These are phyloP conservation scores for Thelohanellus kitauei DNA, from an alignment of 30 jellyfish, hydroid and myxozoan genomes.

Conservation along the genomic window DNA sequence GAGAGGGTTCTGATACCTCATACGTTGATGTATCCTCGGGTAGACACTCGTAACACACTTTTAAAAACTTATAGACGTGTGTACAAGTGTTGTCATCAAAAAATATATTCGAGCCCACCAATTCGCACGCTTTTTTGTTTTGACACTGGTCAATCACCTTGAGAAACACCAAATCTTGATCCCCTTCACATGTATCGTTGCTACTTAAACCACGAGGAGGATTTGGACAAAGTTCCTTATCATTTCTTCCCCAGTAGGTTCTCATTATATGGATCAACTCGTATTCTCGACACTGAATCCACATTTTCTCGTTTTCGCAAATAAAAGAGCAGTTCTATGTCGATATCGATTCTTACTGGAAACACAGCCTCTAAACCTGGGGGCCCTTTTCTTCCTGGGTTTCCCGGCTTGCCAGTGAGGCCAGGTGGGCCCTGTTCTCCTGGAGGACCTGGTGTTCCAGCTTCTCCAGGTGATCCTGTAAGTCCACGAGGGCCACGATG, in stretches of 20 bases:
- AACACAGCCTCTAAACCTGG: conserved; percentile 70
- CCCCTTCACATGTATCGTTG: conserved; percentile 36
- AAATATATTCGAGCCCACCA: conserved; percentile 78
- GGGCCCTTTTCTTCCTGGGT: conserved; percentile 50
- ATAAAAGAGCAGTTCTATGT: conserved; percentile 89
- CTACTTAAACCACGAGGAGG: conserved; percentile 43
- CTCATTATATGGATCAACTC: conserved; percentile 49
- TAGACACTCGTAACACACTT: conserved; percentile 78
- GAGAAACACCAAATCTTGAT: conserved; percentile 37
- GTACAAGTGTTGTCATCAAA: conserved; percentile 73
- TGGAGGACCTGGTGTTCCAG: conserved; percentile 24
- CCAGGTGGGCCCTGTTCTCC: conserved; percentile 95
- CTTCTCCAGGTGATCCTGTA: conserved; percentile 1
- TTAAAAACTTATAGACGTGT: conserved; percentile 36
- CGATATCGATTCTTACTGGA: conserved; percentile 33
- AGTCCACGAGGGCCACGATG: not conserved
- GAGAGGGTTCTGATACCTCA: too few species aligned
- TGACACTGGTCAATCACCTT: conserved; percentile 60
- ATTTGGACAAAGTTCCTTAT: conserved; percentile 32
- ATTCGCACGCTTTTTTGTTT: conserved; percentile 40
- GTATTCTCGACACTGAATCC: conserved; percentile 77
- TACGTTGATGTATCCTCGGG: too few species aligned
- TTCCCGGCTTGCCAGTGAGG: conserved; percentile 65
- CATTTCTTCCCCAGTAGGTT: conserved; percentile 93
- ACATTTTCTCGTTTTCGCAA: conserved; percentile 96